Evolutionary conservation across 2,113 vertebrate species (phyloP), one percentile per base, ranked within the genome.

Genomic region (Phaethon lepturus): DNA sequence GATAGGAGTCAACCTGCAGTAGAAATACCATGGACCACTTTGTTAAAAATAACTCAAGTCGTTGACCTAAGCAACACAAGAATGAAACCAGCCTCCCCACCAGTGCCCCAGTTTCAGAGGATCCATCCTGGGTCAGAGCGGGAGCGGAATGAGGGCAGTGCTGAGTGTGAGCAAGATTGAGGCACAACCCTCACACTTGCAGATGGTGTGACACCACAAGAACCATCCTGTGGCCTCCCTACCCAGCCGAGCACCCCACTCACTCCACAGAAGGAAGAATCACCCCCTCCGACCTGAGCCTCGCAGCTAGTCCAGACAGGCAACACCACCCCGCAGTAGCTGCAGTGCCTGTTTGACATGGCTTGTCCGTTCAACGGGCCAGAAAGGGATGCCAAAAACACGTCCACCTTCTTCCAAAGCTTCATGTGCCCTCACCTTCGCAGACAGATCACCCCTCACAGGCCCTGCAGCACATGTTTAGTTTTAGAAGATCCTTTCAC

Each of bases 191-290:
- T 92, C 45, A 50, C 8, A 0, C 69, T 76, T 91, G 47, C 25
- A 95, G 77, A 88, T 73, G 67, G 66, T 91, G 71, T 88, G 84
- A 82, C 74, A 94, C 71, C 80, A 29, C 53, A 91, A 66, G 63
- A 90, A 74, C 17, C 63, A 44, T 77, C 19, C 42, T 8, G 14
- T 3, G 8, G 66, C 10, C 23, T 73, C 20, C 26, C 17, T 86
- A 73, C 50, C n/a, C 40, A 50, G 53, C 4, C 5, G 24, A 92
- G 80, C 29, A 81, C 25, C 26, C 10, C 3, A 19, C 47, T 93
- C 3, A 4, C 59, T 62, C 60, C 69, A 49, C 9, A 64, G 35
- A 86, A 90, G 20, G 35, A 50, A 77, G 72, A 86, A 49, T 38
- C 10, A 20, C 2, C 3, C 11, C 3, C 33, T 92, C 31, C 2